These are phyloP conservation scores for Aphodius granarius DNA, from an alignment of 2,888 invertebrate genomes.

Conservation along the genomic window DNA sequence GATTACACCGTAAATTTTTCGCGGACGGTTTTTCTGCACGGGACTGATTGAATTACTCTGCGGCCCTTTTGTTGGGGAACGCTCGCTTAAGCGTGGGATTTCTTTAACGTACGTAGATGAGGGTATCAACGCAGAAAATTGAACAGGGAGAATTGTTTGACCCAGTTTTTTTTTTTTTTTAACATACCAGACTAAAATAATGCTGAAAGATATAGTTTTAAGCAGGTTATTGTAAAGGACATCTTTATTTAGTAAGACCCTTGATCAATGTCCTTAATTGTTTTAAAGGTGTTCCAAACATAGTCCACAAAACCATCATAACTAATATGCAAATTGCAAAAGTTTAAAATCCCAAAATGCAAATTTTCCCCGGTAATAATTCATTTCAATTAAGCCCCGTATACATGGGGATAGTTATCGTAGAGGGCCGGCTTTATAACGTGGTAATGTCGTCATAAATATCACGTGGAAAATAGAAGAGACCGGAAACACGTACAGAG, in stretches of 20 bases:
- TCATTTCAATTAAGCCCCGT: neutral
- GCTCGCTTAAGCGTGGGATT: neutral
- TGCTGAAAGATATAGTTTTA: too few relatives aligned
- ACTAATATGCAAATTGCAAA: neutral
- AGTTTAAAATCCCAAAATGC: neutral
- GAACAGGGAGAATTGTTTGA: neutral
- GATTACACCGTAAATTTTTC: neutral
- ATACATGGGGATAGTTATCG: neutral
- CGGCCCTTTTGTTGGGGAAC: neutral
- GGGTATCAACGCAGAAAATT: neutral
- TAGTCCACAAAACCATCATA: too few relatives aligned
- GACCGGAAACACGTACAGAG: slow-evolving; percentile 2
- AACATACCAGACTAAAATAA: too few relatives aligned
- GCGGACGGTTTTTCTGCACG: neutral
- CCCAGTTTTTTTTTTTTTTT: neutral
- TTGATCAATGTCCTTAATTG: too few relatives aligned
- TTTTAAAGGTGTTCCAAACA: too few relatives aligned
- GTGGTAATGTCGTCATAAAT: slow-evolving; percentile 10
- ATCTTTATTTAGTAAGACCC: too few relatives aligned
- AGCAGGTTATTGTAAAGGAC: too few relatives aligned
- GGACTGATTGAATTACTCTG: neutral
- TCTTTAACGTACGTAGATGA: neutral
- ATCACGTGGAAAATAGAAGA: slow-evolving; percentile 5
- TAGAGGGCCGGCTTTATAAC: slow-evolving; percentile 5
- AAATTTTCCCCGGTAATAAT: neutral